phyloP scores from a whole-genome alignment of 2,797 vertebrate genomes.

The Onychomys leucogaster region DNA sequence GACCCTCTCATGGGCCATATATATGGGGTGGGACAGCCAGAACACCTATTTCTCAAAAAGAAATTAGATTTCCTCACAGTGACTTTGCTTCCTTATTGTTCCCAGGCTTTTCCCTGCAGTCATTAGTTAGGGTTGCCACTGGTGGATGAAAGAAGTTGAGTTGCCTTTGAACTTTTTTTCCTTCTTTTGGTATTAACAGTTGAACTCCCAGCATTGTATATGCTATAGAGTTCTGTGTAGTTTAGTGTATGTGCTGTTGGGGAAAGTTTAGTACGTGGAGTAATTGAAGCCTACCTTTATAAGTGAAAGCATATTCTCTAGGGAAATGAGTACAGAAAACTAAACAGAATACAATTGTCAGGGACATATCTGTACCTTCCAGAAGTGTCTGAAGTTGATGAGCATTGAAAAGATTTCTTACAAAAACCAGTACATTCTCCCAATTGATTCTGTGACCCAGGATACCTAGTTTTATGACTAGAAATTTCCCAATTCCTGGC shows the following conservation, averaged over 20 bases:
- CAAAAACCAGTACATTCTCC: background rate
- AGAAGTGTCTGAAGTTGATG: conserved; percentile 50
- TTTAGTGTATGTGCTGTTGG: conserved; percentile 44
- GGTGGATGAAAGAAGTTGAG: conserved; percentile 20
- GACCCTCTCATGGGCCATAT: background rate
- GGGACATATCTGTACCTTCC: background rate
- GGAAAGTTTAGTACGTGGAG: conserved; percentile 48
- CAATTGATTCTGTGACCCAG: background rate
- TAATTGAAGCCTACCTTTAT: conserved; percentile 24
- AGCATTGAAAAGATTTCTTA: background rate
- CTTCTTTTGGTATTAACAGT: background rate
- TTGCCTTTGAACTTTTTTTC: background rate
- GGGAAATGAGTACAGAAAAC: conserved; percentile 55
- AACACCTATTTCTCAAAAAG: background rate
- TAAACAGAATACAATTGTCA: conserved; percentile 29
- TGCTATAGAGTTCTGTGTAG: background rate
- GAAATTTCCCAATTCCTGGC: background rate
- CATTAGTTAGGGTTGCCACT: background rate
- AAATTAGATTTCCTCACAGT: background rate
- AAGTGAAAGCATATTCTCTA: background rate
- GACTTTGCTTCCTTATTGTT: conserved; percentile 20
- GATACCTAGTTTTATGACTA: conserved; percentile 31
- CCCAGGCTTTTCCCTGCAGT: background rate
- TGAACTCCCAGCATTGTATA: background rate
- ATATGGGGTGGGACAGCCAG: background rate